Evolutionary conservation across 1,140 invertebrate genomes (phyloP).

Genomic region (Batillaria attramentaria): DNA sequence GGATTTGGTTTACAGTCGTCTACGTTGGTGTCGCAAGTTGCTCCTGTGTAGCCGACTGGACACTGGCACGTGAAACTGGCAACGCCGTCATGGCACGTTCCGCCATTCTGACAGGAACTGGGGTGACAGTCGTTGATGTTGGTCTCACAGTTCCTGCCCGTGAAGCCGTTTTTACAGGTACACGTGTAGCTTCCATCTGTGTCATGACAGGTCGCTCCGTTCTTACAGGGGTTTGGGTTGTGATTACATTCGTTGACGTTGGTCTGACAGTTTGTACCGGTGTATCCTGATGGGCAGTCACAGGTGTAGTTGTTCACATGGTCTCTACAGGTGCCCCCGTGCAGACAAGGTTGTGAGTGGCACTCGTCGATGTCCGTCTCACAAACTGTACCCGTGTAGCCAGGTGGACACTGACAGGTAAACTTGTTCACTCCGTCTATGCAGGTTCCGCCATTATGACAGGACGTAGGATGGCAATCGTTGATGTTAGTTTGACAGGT

Average conservation of each 20-base stretch:
- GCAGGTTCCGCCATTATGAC: constrained; percentile 76
- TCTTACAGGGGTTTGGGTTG: constrained; percentile 86
- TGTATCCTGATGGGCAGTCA: constrained; percentile 59
- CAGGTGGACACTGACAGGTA: constrained; percentile 20
- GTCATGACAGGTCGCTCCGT: background rate
- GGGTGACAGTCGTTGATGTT: constrained; percentile 19
- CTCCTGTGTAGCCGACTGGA: constrained; percentile 32
- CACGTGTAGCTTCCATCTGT: background rate
- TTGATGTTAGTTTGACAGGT: constrained; percentile 77
- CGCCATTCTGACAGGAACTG: background rate
- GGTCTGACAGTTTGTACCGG: no score
- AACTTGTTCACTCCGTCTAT: constrained; percentile 5
- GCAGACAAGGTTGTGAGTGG: constrained; percentile 49
- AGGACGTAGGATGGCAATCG: constrained; percentile 88
- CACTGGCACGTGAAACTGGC: constrained; percentile 45
- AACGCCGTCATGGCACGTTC: constrained; percentile 34
- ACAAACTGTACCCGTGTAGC: constrained; percentile 45
- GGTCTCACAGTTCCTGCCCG: constrained; percentile 20
- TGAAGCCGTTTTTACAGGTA: constrained; percentile 7
- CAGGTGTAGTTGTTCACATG: constrained; percentile 38
- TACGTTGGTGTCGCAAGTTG: constrained; percentile 78
- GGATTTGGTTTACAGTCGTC: constrained; percentile 73
- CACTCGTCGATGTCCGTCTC: constrained; percentile 62
- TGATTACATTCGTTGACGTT: constrained; percentile 92
- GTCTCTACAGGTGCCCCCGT: constrained; percentile 60